Base-by-base conservation (phyloP, 2,113 vertebrate species). In the Tragelaphus strepsiceros region DNA sequence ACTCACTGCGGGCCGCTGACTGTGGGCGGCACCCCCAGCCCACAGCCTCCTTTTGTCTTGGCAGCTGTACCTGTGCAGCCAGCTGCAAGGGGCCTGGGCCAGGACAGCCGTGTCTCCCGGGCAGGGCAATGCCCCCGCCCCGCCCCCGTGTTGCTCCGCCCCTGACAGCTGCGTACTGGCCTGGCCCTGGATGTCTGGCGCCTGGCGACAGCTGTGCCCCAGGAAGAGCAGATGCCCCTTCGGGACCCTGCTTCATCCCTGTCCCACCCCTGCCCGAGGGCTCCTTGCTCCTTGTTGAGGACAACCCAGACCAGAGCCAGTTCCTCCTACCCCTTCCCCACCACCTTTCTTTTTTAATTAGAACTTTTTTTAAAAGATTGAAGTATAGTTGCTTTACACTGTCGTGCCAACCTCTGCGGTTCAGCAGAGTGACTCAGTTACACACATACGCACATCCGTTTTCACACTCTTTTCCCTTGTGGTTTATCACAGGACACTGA, bases 1-100 rank as follows among this genome's bases (percentile, higher is more conserved):
- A 78, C 98, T 99, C 98, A 74, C 98, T 99, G 98, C 98, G 99
- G 97, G 80, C 97, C 2, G 7, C 81, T 43, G 64, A 53, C 56
- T 82, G 64, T 32, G 88, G 74, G 90, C 26, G 1, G 16, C 7
- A 0, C 15, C 17, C 30, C 17, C 54, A 39, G 12, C n/a, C 77
- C 53, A 16, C 49, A 43, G 67, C 30, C 32, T 56, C 49, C 22
- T 28, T 83, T 49, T 22, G 17, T 53, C 51, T 17, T 58, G 10
- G 49, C 12, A n/a, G 54, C 39, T 62, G 13, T 6, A 54, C 83
- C 22, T 51, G 39, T 49, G 53, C 80, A 13, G 26, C 81, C n/a
- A n/a, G 53, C 53, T 56, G 81, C 13, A 8, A 22, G n/a, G 43
- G 7, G 12, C 54, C 61, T 32, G 51, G 51, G 78, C 13, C 8